Evolutionary conservation across 2,113 vertebrate species (phyloP), one percentile per base, ranked within the genome.

Genomic region (Tinamus guttatus): DNA sequence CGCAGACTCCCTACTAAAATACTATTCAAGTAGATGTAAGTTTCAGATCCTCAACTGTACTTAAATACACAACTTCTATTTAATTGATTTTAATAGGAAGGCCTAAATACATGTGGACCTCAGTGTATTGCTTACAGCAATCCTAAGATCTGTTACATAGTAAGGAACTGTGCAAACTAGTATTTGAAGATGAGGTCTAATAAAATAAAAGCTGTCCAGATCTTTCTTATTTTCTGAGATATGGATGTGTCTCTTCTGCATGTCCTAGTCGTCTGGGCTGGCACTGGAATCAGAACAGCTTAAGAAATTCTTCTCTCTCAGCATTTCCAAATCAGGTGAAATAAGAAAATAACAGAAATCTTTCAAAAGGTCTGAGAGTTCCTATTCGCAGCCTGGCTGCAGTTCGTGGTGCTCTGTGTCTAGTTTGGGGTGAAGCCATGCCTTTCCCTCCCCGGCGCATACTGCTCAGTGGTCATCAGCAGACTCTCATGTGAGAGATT

Each of bases 201-300:
- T 51, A 77, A 90, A 91, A 41, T 30, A 47, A 47, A 52, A 85
- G 10, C 8, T 32, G 13, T 13, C 56, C 36, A 59, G 28, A 51
- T 7, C 4, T 5, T 18, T 38, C 4, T 5, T 18, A 43, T 64
- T 62, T 77, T 60, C 22, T 32, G 40, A 81, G 40, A 43, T 56
- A 11, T 54, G 13, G 7, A 40, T 41, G 13, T 25, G 24, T 16
- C 20, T 54, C 47, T 76, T 76, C 18, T 52, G 32, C 0, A 0
- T 62, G 20, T n/a, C 38, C 17, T 64, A n/a, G 27, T 19, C 59
- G 19, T 10, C 8, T 58, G 52, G 19, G 16, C 18, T 54, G 43
- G 30, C 71, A 32, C 22, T 77, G 24, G 34, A 80, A 38, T 67
- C 56, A 52, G 56, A 60, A 24, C 13, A 82, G 18, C 16, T 30